These are phyloP conservation scores for Chrysolina oricalcia DNA, from an alignment of 2,888 invertebrate genomes.

Conservation along the genomic window DNA sequence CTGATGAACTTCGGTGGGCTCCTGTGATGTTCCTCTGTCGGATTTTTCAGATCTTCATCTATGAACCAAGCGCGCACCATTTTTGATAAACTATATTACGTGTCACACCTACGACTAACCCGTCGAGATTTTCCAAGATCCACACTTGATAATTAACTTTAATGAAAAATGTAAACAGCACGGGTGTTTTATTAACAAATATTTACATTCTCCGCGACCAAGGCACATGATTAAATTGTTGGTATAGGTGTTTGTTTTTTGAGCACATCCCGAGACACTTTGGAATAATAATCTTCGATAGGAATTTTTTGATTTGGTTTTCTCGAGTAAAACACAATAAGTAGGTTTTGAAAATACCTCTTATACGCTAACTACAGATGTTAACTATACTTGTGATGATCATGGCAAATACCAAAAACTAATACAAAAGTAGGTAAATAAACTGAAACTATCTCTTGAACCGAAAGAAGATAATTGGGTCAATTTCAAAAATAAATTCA, in stretches of 20 bases:
- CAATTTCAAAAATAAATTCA: too few relatives aligned
- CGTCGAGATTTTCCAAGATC: not conserved
- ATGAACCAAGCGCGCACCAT: conserved; percentile 92
- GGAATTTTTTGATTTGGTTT: not conserved
- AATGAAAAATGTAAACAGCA: conserved; percentile 16
- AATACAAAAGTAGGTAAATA: too few relatives aligned
- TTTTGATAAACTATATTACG: conserved; percentile 46
- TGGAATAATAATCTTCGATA: not conserved
- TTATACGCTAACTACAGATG: too few relatives aligned
- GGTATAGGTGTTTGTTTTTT: not conserved
- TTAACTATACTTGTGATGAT: too few relatives aligned
- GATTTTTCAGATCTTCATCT: conserved; percentile 79
- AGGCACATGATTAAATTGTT: conserved; percentile 15
- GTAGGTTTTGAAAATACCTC: too few relatives aligned
- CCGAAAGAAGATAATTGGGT: too few relatives aligned
- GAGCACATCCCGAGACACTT: not conserved
- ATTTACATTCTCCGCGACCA: not conserved
- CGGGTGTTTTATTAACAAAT: conserved; percentile 10
- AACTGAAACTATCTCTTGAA: too few relatives aligned
- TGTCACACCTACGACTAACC: not conserved
- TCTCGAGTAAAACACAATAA: not conserved
- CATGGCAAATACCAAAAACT: too few relatives aligned
- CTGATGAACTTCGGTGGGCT: conserved; percentile 81
- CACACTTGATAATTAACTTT: not conserved
- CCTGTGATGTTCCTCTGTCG: conserved; percentile 84